Evolutionary conservation across 2,888 invertebrate genomes (phyloP), one percentile per base, ranked within the genome.

Genomic region (Pristionchus exspectatus): DNA sequence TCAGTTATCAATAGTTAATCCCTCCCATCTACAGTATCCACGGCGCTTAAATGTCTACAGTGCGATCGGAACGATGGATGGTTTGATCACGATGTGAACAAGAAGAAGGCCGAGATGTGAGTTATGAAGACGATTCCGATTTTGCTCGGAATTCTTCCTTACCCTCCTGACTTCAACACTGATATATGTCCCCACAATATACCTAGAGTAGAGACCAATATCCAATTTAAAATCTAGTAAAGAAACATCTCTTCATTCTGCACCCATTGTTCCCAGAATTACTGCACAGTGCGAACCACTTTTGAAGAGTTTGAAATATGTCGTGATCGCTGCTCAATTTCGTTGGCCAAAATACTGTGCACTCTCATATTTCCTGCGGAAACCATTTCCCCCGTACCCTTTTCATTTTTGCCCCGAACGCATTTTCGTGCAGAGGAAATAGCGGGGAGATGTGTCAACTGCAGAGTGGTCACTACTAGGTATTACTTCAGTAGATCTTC

Each of bases 11-110:
- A 56, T 84, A 21, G 50, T 0, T 81, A 44, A 81, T 59, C 18
- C 14, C 12, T 33, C 81, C 38, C 27, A 21, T n/a, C 18, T 86
- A 66, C 44, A 86, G 86, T 86, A 86, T 50, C 66, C 63, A 18
- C 38, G 3, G 18, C 63, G 3, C 66, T 86, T n/a, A 63, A 66
- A 18, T 86, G 86, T 27, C 10, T 86, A 4, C 86, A 86, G 27
- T 86, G 86, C 44, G 66, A 86, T 27, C 66, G 86, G 24, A 38
- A 66, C n/a, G 38, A 66, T 33, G 86, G 44, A 63, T 84, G 84
- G 84, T 84, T 56, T 56, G 86, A 86, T n/a, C 33, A 38, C n/a
- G 86, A 63, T 38, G 24, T 66, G 66, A 38, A 86, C 24, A 66
- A 63, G 44, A 63, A 30, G 44, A 38, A 33, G 27, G n/a, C 50